Evolutionary conservation across 2,888 invertebrate genomes (phyloP).

Genomic region (Deroplatys truncata): DNA sequence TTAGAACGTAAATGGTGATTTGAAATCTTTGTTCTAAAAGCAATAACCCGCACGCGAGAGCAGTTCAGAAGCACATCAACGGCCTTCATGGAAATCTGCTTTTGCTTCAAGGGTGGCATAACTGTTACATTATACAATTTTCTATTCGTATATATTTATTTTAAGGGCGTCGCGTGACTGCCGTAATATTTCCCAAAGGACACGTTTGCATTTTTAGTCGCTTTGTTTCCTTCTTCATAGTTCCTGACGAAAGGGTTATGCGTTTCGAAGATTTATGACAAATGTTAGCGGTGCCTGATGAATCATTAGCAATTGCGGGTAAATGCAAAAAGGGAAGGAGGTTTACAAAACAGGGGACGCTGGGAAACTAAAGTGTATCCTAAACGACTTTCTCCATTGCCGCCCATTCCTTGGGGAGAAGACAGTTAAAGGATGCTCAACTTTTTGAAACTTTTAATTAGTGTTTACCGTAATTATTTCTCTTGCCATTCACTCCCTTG

Average conservation of each 20-base stretch:
- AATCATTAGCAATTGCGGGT: background rate
- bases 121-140: background rate
- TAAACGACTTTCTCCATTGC: background rate
- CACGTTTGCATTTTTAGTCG: background rate
- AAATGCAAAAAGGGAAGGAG: background rate
- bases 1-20: too few relatives aligned
- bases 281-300: background rate
- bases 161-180: background rate
- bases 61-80: background rate
- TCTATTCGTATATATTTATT: background rate
- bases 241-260: background rate
- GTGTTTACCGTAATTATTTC: constrained; percentile 26
- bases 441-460: constrained; percentile 25
- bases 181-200: background rate
- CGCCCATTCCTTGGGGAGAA: background rate
- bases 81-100: background rate
- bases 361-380: background rate
- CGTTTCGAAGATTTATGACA: background rate
- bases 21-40: too few relatives aligned
- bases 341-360: background rate
- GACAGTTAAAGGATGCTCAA: constrained; percentile 13
- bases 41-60: too few relatives aligned
- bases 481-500: background rate
- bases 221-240: too few relatives aligned
- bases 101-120: background rate